Conservation (phyloP, 92 coral and sea anemone species). For the Chrysogorgia sp. region DNA sequence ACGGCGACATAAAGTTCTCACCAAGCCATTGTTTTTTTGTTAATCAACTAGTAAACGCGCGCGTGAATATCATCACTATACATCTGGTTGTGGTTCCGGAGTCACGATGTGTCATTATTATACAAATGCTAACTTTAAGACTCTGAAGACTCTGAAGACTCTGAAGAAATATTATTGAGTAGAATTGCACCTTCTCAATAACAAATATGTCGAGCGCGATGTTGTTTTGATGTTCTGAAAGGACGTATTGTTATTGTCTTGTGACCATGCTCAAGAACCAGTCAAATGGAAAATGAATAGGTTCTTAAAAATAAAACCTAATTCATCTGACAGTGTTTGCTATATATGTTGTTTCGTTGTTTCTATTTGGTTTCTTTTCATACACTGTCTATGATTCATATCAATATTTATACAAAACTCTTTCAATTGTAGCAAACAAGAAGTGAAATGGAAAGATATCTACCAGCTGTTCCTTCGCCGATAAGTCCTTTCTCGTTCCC, state of each 20-base stretch:
- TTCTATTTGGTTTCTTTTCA: too few species aligned
- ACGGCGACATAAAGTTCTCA: too few species aligned
- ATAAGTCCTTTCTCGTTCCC: conserved; percentile 75
- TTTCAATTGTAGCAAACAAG: conserved; percentile 62
- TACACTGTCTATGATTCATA: conserved; percentile 1
- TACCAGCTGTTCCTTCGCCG: conserved; percentile 85
- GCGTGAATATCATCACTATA: too few species aligned
- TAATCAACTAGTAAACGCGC: too few species aligned
- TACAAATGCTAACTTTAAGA: neutral
- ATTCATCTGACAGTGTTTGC: neutral
- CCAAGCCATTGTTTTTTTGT: too few species aligned
- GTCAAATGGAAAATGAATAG: neutral
- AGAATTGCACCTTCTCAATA: neutral
- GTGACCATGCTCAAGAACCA: conserved; percentile 27
- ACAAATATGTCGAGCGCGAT: neutral
- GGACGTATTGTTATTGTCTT: conserved; percentile 6
- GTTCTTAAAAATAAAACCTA: conserved; percentile 1
- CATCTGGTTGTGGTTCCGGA: neutral
- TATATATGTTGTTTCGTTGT: too few species aligned
- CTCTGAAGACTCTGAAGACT: neutral
- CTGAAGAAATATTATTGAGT: neutral
- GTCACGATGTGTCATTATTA: neutral
- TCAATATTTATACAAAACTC: conserved; percentile 36
- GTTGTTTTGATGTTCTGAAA: conserved; percentile 11
- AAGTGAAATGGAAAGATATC: conserved; percentile 93